These are phyloP conservation scores for Percopsis transmontana DNA, from an alignment of 2,113 vertebrate genomes.

Conservation along the genomic window DNA sequence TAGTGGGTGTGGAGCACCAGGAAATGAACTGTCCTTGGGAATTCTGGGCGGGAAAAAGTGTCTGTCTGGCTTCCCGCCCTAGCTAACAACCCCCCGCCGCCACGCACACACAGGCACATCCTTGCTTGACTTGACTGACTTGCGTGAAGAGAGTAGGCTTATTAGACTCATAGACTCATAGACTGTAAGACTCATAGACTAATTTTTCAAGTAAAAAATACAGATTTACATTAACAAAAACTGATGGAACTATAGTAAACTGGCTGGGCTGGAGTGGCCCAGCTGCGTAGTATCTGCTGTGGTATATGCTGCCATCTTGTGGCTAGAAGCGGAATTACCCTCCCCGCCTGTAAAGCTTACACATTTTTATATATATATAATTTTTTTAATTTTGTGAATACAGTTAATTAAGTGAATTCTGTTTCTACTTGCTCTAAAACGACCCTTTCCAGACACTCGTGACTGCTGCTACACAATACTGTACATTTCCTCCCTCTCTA, in stretches of 20 bases:
- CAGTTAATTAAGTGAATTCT: too few relatives aligned
- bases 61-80: slow-evolving; percentile 25
- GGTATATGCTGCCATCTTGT: slow-evolving; percentile 52
- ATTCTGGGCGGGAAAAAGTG: slow-evolving; percentile 61
- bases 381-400: too few relatives aligned
- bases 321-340: slow-evolving; percentile 28
- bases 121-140: slow-evolving; percentile 49
- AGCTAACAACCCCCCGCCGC: slow-evolving; percentile 29
- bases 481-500: slow-evolving; percentile 60
- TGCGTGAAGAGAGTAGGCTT: too few relatives aligned
- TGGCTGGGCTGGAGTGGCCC: background rate
- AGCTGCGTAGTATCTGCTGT: background rate
- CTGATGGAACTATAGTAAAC: slow-evolving; percentile 23
- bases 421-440: too few relatives aligned
- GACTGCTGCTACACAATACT: slow-evolving; percentile 27
- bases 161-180: too few relatives aligned
- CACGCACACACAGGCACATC: background rate
- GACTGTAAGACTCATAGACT: too few relatives aligned
- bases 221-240: slow-evolving; percentile 34
- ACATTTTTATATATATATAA: background rate
- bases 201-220: slow-evolving; percentile 21
- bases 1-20: slow-evolving; percentile 52
- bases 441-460: background rate
- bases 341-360: too few relatives aligned
- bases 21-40: slow-evolving; percentile 70